Conservation (phyloP, 1,140 invertebrate genomes). For the Drosophila mojavensis region DNA sequence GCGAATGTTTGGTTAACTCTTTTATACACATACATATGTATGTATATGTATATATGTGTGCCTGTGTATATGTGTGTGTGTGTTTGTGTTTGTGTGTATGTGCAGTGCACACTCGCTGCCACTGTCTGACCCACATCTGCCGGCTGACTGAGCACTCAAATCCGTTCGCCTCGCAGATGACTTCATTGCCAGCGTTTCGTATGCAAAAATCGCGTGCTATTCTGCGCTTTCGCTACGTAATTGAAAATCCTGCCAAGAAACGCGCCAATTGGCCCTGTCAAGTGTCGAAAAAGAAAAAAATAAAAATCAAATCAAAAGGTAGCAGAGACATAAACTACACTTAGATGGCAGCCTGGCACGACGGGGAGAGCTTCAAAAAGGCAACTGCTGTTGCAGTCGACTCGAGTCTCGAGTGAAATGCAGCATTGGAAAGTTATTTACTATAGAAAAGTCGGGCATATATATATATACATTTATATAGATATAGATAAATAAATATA, state of each 20-base stretch:
- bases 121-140: conserved; percentile 5
- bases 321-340: conserved; percentile 27
- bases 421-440: too few species aligned
- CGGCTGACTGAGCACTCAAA: neutral
- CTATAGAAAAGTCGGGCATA: too few species aligned
- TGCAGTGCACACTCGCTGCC: neutral
- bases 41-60: neutral
- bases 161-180: neutral
- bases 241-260: conserved; percentile 65
- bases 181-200: conserved; percentile 21
- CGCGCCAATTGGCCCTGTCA: conserved; percentile 64
- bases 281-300: conserved; percentile 53
- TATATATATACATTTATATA: too few species aligned
- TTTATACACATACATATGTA: neutral
- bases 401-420: too few species aligned
- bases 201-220: conserved; percentile 31
- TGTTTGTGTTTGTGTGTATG: neutral
- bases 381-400: neutral
- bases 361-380: neutral
- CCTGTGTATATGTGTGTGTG: neutral
- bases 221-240: conserved; percentile 27
- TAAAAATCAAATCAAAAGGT: neutral
- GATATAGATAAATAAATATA: too few species aligned
- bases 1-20: neutral
- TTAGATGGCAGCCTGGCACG: neutral